Evolutionary conservation across 2,888 invertebrate genomes (phyloP).

Genomic region (Drosophila robusta): DNA sequence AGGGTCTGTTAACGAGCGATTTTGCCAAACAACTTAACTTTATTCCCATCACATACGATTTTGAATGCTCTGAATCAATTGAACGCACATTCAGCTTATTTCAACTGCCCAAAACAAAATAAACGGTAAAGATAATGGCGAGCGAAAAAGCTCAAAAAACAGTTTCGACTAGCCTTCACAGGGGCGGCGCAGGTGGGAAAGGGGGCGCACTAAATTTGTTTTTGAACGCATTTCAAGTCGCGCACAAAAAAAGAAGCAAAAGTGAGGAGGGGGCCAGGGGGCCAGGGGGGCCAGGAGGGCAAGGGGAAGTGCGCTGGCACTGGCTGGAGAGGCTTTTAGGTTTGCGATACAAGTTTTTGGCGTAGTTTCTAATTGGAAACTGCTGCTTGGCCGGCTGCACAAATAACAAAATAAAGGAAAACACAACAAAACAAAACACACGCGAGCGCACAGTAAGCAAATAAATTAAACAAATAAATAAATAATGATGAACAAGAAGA

Average conservation of each 20-base stretch:
- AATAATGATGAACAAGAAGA: slow-evolving; percentile 5
- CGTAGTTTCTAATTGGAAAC: slow-evolving; percentile 56
- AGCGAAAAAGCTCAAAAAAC: too few species aligned
- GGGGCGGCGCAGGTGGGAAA: not conserved
- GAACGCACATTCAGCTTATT: not conserved
- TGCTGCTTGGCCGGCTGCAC: slow-evolving; percentile 57
- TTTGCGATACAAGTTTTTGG: slow-evolving; percentile 36
- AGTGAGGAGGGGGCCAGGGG: too few species aligned
- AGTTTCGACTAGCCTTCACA: not conserved
- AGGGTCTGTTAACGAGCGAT: too few species aligned
- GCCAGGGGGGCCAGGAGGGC: not conserved
- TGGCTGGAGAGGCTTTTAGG: slow-evolving; percentile 15
- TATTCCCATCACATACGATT: not conserved
- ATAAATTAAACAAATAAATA: slow-evolving; percentile 57
- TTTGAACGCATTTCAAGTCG: slow-evolving; percentile 52
- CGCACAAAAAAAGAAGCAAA: slow-evolving; percentile 15
- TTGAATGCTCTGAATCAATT: not conserved
- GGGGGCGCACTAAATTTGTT: slow-evolving; percentile 15
- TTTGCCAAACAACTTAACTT: not conserved
- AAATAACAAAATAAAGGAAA: slow-evolving; percentile 47
- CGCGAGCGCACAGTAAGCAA: slow-evolving; percentile 34
- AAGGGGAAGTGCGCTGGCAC: not conserved
- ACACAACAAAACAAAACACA: slow-evolving; percentile 36
- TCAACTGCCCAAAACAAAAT: not conserved
- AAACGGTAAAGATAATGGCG: slow-evolving; percentile 1